These are phyloP conservation scores for Dryoscopus gambensis DNA, from an alignment of 2,113 vertebrate genomes.

Conservation along the genomic window DNA sequence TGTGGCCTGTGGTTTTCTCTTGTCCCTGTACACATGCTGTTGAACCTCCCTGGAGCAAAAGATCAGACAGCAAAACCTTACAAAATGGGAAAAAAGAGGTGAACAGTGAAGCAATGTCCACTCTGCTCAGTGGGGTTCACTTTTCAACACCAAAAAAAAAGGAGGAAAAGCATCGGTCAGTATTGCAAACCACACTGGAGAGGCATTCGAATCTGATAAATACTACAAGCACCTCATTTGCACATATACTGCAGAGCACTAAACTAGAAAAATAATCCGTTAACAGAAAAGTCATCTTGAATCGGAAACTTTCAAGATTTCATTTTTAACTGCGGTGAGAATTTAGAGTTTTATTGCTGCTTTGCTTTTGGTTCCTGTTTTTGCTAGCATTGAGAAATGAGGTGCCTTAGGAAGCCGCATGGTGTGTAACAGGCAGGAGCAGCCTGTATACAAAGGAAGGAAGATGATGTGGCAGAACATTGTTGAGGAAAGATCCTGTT, in stretches of 20 bases:
- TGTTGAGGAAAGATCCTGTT: slow-evolving; percentile 59
- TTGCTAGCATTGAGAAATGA: slow-evolving; percentile 30
- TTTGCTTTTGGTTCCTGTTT: slow-evolving; percentile 62
- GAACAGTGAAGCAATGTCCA: background rate
- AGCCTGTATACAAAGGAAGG: slow-evolving; percentile 55
- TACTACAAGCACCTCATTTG: background rate
- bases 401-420: slow-evolving; percentile 11
- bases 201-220: background rate
- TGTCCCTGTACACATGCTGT: slow-evolving; percentile 4
- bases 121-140: background rate
- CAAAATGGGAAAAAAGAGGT: background rate
- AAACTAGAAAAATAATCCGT: background rate
- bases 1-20: slow-evolving; percentile 29
- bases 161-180: background rate
- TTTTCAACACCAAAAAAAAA: background rate
- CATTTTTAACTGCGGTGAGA: background rate
- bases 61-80: background rate
- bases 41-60: background rate
- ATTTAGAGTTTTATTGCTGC: background rate
- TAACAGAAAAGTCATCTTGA: slow-evolving; percentile 28
- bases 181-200: background rate
- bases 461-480: slow-evolving; percentile 55
- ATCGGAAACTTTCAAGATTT: slow-evolving; percentile 12
- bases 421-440: slow-evolving; percentile 15
- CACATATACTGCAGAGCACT: background rate